Evolutionary conservation across 2,113 vertebrate genomes (phyloP).

Genomic region (Dasypus novemcinctus): DNA sequence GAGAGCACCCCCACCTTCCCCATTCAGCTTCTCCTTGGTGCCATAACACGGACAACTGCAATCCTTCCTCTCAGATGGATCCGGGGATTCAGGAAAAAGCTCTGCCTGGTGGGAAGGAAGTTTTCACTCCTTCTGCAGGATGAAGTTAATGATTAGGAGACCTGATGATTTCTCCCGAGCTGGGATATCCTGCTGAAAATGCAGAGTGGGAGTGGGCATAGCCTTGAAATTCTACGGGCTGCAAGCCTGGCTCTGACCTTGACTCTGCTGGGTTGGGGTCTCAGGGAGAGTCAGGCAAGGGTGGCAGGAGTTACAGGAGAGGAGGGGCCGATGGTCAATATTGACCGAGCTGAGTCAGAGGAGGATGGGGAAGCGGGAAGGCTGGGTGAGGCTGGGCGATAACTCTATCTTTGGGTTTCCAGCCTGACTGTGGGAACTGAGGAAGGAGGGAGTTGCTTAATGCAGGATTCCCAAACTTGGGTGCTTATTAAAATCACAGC

Average conservation of each 20-base stretch:
- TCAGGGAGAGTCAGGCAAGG: not conserved
- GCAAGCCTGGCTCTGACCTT: constrained; percentile 80
- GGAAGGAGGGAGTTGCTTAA: not conserved
- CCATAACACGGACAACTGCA: fast-evolving
- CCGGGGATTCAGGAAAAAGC: not conserved
- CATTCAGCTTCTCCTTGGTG: no score
- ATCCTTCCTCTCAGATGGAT: not conserved
- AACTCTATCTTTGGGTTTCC: not conserved
- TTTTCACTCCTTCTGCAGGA: not conserved
- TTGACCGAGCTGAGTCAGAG: constrained; percentile 41
- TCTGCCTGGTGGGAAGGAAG: not conserved
- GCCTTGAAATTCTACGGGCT: constrained; percentile 77
- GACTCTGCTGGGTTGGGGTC: constrained; percentile 80
- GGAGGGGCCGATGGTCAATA: constrained; percentile 1
- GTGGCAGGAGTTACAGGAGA: not conserved
- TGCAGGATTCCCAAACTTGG: not conserved
- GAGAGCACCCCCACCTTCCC: no score
- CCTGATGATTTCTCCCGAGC: not conserved
- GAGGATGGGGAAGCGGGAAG: not conserved
- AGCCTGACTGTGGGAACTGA: not conserved
- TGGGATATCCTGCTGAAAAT: not conserved
- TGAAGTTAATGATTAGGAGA: not conserved
- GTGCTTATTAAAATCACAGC: not conserved
- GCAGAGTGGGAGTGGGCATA: no score
- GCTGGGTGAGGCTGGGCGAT: not conserved